Conservation (phyloP, 1,140 invertebrate genomes). For the Zaprionus nigranus region DNA sequence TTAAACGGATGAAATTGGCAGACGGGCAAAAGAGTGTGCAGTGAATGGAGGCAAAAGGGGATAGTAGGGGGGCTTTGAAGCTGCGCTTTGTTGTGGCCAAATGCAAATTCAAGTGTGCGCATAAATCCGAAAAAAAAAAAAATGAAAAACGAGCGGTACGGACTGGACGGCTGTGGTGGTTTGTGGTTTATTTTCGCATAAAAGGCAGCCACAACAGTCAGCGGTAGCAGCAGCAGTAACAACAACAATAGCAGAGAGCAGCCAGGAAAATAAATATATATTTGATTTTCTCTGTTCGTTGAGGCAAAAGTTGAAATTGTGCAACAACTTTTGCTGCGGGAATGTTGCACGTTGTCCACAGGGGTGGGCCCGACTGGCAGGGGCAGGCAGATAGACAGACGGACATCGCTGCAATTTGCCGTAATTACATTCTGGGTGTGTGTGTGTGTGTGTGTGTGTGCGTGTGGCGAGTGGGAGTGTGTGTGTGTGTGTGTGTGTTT, state of each 20-base stretch:
- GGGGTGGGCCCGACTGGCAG: neutral
- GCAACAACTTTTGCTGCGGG: conserved; percentile 24
- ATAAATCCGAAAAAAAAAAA: conserved; percentile 73
- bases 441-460: conserved; percentile 10
- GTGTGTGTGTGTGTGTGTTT: conserved; percentile 25
- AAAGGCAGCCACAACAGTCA: conserved; percentile 13
- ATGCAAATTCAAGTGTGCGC: conserved; percentile 78
- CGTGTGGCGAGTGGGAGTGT: conserved; percentile 1
- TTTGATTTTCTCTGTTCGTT: conserved; percentile 65
- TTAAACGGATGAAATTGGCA: conserved; percentile 11
- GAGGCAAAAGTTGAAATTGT: conserved; percentile 73
- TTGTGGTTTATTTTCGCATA: conserved; percentile 73
- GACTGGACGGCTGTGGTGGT: conserved; percentile 55
- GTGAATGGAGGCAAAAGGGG: neutral
- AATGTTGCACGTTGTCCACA: neutral
- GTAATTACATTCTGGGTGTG: conserved; percentile 71
- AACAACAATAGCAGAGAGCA: neutral
- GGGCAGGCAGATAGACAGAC: conserved; percentile 7
- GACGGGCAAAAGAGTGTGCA: neutral
- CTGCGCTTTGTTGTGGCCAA: conserved; percentile 56
- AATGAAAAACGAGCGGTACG: conserved; percentile 45
- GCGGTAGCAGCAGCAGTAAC: neutral
- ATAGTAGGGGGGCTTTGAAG: neutral
- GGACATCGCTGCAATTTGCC: conserved; percentile 51
- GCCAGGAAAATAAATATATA: conserved; percentile 55